Percentiles rank a stretch among this genome's conserved stretches.
These are phyloP conservation scores for Nysson spinosus DNA, from an alignment of 2,888 invertebrate genomes.

Conservation along the genomic window DNA sequence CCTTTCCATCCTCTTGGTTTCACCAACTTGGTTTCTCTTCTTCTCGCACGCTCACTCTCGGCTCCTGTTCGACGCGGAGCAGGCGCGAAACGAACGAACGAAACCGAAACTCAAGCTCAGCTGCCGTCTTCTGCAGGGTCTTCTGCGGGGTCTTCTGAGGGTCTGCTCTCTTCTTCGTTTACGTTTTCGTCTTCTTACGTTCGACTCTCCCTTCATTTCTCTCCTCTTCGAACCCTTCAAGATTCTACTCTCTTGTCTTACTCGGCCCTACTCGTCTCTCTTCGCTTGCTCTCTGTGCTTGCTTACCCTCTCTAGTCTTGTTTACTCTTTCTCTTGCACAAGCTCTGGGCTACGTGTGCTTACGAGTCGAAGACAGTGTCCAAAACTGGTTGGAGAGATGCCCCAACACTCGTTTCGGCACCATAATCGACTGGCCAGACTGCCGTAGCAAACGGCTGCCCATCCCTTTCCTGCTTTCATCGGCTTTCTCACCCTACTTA, in stretches of 20 bases:
- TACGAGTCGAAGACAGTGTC: slow-evolving; percentile 45
- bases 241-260: background rate
- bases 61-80: slow-evolving; percentile 52
- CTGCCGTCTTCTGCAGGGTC: slow-evolving; percentile 43
- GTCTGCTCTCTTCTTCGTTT: too few relatives aligned
- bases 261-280: background rate
- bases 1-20: slow-evolving; percentile 21
- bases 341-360: background rate
- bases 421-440: slow-evolving; percentile 58
- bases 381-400: slow-evolving; percentile 59
- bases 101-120: slow-evolving; percentile 62
- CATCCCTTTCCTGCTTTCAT: slow-evolving; percentile 26
- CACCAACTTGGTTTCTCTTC: too few relatives aligned
- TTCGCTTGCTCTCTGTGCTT: background rate
- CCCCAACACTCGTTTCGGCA: slow-evolving; percentile 57
- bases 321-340: background rate
- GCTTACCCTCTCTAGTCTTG: background rate
- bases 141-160: too few relatives aligned
- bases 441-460: slow-evolving; percentile 38
- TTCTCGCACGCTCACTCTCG: slow-evolving; percentile 48
- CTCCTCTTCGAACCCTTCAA: slow-evolving; percentile 5
- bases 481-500: slow-evolving; percentile 37
- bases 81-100: slow-evolving; percentile 65
- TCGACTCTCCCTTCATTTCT: background rate
- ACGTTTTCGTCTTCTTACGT: slow-evolving; percentile 32